These are phyloP conservation scores for Chlorospingus semifuscus DNA, from an alignment of 2,797 vertebrate species.

Conservation along the genomic window DNA sequence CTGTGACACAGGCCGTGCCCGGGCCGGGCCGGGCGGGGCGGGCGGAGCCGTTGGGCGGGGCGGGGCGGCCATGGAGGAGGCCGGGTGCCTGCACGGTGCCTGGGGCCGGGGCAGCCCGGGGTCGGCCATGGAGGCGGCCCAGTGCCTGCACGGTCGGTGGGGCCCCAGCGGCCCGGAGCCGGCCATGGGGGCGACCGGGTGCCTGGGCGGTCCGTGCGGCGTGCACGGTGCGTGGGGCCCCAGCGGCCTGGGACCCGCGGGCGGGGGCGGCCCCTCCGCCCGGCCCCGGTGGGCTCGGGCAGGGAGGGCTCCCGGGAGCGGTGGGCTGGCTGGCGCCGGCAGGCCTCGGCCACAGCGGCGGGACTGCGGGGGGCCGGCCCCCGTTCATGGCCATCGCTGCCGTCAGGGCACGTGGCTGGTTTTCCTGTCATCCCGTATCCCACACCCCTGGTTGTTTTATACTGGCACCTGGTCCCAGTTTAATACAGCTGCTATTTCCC, in stretches of 20 bases:
- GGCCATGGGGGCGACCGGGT: not conserved
- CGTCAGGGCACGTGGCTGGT: not conserved
- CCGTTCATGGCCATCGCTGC: rapidly evolving
- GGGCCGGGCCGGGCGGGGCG: not conserved
- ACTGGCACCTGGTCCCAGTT: rapidly evolving
- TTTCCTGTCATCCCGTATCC: not conserved
- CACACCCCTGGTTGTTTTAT: rapidly evolving
- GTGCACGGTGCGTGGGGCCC: not conserved
- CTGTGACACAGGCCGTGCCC: rapidly evolving
- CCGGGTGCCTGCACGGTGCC: not conserved
- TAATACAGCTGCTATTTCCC: rapidly evolving
- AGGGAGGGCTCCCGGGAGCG: too few relatives aligned
- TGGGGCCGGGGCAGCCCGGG: not conserved
- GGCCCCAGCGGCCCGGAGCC: too few relatives aligned
- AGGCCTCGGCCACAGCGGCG: not conserved
- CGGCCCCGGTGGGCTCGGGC: not conserved
- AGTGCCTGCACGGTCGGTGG: not conserved
- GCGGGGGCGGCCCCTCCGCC: not conserved
- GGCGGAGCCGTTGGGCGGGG: not conserved
- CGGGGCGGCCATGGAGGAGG: not conserved
- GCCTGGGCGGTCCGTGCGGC: not conserved
- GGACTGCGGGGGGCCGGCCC: too few relatives aligned
- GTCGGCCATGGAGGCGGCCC: not conserved
- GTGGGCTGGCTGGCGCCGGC: not conserved
- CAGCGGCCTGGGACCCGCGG: not conserved